Conservation (phyloP, 2,888 invertebrate genomes). For the Horisme vitalbata region DNA sequence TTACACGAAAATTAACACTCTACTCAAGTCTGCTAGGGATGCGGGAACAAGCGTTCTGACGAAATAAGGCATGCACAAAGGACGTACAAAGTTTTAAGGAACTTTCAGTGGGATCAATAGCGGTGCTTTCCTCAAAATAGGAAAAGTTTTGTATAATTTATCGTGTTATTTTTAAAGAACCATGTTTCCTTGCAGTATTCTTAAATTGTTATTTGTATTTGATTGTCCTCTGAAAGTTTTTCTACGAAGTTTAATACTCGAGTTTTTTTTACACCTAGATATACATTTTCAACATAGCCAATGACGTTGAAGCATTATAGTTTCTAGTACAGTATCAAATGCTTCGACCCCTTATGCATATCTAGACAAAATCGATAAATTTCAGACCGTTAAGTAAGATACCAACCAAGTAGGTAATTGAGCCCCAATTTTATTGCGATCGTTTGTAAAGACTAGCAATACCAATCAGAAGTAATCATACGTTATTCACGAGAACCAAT, state of each 20-base stretch:
- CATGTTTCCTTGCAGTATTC: background rate
- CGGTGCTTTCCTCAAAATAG: conserved; percentile 21
- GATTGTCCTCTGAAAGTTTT: background rate
- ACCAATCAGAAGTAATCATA: conserved; percentile 5
- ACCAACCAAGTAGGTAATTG: too few species aligned
- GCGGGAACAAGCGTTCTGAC: conserved; percentile 11
- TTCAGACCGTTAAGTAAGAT: too few species aligned
- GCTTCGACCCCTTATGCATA: too few species aligned
- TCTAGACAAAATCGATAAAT: too few species aligned
- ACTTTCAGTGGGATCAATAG: conserved; percentile 32
- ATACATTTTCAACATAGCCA: too few species aligned
- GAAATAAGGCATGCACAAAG: conserved; percentile 27
- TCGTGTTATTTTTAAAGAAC: conserved; percentile 8
- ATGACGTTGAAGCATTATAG: too few species aligned
- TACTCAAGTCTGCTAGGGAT: conserved; percentile 8
- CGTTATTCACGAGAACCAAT: conserved; percentile 7
- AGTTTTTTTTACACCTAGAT: too few species aligned
- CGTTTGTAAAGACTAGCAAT: background rate
- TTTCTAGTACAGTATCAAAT: too few species aligned
- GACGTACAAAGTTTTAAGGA: conserved; percentile 29
- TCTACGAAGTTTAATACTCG: too few species aligned
- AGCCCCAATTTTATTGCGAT: too few species aligned
- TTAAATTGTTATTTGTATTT: background rate
- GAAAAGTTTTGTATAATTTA: conserved; percentile 18
- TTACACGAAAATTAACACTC: conserved; percentile 20